phyloP scores from a whole-genome alignment of 2,888 invertebrate species.

The Sinelater perroti region DNA sequence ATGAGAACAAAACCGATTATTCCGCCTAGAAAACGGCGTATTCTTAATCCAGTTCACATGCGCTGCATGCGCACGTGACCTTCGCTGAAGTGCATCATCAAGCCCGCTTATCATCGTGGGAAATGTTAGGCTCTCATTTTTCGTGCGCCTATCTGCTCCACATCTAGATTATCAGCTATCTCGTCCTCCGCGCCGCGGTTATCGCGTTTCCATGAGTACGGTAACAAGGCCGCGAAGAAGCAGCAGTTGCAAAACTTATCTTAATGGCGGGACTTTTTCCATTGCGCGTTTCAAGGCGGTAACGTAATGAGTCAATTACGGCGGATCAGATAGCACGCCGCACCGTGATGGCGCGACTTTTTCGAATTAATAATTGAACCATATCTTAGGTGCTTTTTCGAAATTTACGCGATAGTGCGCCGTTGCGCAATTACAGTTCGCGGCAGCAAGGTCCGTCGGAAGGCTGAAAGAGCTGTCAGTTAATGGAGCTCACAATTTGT shows the following conservation, averaged over 20 bases:
- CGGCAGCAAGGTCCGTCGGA: too few species aligned
- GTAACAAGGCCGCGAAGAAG: constrained; percentile 3
- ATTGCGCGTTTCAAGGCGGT: constrained; percentile 8
- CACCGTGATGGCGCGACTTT: too few species aligned
- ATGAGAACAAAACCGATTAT: too few species aligned
- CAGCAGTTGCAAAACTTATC: constrained; percentile 16
- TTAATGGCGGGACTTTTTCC: constrained; percentile 8
- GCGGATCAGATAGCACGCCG: constrained; percentile 12
- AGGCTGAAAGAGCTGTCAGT: constrained; percentile 15
- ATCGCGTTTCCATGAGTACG: constrained; percentile 8
- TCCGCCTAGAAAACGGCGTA: too few species aligned
- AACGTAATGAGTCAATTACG: constrained; percentile 21
- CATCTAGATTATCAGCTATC: constrained; percentile 26
- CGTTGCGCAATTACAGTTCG: background rate
- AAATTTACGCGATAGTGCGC: background rate
- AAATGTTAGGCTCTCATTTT: constrained; percentile 29
- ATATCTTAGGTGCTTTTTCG: background rate
- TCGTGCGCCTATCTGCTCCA: constrained; percentile 27
- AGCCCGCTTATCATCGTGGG: constrained; percentile 27
- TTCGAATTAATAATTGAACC: too few species aligned
- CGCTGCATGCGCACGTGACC: constrained; percentile 19
- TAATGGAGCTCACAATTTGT: constrained; percentile 25
- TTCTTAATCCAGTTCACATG: constrained; percentile 30
- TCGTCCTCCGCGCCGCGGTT: constrained; percentile 25
- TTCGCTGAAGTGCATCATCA: constrained; percentile 27